Percentiles rank a stretch among this genome's conserved stretches.
These are phyloP conservation scores for Cotesia typhae DNA, from an alignment of 1,140 invertebrate species.

Conservation along the genomic window DNA sequence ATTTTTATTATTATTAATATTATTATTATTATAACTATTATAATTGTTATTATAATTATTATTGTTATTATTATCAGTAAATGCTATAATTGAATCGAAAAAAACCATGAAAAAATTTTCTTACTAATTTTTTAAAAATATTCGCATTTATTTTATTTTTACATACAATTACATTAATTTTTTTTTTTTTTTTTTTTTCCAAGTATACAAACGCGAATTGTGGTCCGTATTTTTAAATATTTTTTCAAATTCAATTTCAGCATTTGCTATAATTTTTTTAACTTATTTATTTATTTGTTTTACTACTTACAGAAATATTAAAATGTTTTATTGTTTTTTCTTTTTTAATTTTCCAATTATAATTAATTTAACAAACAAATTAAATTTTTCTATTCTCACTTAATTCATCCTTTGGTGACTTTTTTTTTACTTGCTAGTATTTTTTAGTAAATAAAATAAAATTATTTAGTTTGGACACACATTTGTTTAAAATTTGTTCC, in stretches of 20 bases:
- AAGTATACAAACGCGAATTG: slow-evolving; percentile 6
- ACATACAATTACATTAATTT: slow-evolving; percentile 7
- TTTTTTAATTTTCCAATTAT: slow-evolving; percentile 33
- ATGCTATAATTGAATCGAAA: slow-evolving; percentile 56
- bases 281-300: slow-evolving; percentile 28
- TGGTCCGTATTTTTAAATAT: background rate
- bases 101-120: slow-evolving; percentile 23
- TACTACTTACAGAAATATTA: slow-evolving; percentile 26
- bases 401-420: slow-evolving; percentile 39
- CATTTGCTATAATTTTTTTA: slow-evolving; percentile 43
- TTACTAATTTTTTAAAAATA: slow-evolving; percentile 25
- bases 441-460: slow-evolving; percentile 6
- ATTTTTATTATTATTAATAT: slow-evolving; percentile 33
- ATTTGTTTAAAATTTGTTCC: too few relatives aligned
- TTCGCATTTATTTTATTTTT: slow-evolving; percentile 7
- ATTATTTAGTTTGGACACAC: slow-evolving; percentile 6
- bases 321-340: slow-evolving; percentile 32
- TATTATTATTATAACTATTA: background rate
- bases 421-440: slow-evolving; percentile 27
- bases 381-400: slow-evolving; percentile 15
- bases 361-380: slow-evolving; percentile 5
- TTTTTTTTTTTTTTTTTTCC: background rate
- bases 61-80: background rate
- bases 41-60: too few relatives aligned
- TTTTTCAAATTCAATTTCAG: slow-evolving; percentile 51